These are phyloP conservation scores for Apoda limacodes DNA, from an alignment of 2,888 invertebrate species.

Conservation along the genomic window DNA sequence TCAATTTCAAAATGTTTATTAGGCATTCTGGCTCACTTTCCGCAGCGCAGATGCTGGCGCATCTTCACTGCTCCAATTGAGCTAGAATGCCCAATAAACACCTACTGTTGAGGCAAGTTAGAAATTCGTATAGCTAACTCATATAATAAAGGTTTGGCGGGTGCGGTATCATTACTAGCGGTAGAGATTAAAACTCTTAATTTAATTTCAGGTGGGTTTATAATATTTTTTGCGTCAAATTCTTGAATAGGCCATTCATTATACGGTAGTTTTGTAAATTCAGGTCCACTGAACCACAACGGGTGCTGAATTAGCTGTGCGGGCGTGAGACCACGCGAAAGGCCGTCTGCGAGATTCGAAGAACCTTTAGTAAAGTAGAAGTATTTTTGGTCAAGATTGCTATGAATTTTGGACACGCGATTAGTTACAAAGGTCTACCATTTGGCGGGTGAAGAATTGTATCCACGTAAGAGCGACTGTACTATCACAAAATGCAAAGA, in stretches of 20 bases:
- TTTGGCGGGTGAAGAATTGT: conserved; percentile 1
- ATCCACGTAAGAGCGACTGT: conserved; percentile 3
- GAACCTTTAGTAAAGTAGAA: conserved; percentile 6
- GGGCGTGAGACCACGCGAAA: conserved; percentile 7
- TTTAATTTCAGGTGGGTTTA: no score
- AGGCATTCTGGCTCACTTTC: no score
- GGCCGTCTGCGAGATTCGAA: conserved; percentile 5
- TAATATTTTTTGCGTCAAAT: background rate
- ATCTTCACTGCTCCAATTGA: no score
- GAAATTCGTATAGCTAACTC: background rate
- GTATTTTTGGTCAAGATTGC: no score
- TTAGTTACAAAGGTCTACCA: conserved; percentile 8
- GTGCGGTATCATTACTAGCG: background rate
- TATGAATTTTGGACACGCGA: conserved; percentile 5
- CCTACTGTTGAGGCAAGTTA: no score
- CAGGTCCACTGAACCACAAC: conserved; percentile 6
- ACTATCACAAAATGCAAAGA: conserved; percentile 1
- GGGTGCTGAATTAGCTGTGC: conserved; percentile 7
- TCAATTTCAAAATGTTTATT: no score
- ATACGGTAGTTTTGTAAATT: background rate
- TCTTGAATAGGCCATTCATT: conserved; percentile 1
- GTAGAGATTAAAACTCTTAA: no score
- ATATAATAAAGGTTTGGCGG: background rate
- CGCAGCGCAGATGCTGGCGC: no score
- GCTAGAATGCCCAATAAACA: no score